Percentiles rank a stretch among this genome's conserved stretches.
Evolutionary conservation across 1,140 invertebrate species (phyloP).

Genomic region (Potamilus streckersoni): DNA sequence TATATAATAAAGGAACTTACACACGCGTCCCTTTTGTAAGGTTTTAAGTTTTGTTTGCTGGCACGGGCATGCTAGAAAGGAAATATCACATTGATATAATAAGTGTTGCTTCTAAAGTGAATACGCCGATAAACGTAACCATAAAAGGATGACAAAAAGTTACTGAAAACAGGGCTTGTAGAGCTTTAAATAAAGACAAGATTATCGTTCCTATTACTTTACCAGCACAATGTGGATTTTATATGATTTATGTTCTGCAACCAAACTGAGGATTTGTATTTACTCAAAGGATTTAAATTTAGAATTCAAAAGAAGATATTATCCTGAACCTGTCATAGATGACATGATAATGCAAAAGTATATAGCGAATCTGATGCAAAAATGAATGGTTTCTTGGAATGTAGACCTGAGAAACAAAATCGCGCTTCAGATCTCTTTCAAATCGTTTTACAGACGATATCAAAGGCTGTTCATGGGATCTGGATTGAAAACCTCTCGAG

Average conservation of each 20-base stretch:
- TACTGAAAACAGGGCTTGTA: conserved; percentile 14
- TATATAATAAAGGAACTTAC: no score
- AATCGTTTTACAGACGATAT: conserved; percentile 41
- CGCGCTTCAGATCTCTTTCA: not conserved
- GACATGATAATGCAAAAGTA: conserved; percentile 19
- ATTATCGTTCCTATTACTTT: no score
- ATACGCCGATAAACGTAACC: conserved; percentile 20
- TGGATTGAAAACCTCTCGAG: not conserved
- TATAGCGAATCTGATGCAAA: conserved; percentile 38
- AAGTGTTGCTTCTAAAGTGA: conserved; percentile 22
- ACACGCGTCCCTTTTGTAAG: not conserved
- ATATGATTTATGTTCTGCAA: no score
- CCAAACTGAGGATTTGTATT: no score
- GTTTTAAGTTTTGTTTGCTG: conserved; percentile 8
- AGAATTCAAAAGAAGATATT: conserved; percentile 6
- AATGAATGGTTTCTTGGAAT: conserved; percentile 54
- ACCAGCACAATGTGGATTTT: no score
- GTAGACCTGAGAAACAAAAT: conserved; percentile 39
- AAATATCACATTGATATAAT: conserved; percentile 19
- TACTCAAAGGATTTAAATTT: no score
- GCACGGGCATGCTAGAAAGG: conserved; percentile 18
- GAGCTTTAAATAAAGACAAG: conserved; percentile 22
- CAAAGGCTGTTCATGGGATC: conserved; percentile 15
- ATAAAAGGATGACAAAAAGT: not conserved
- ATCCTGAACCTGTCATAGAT: conserved; percentile 2